Conservation (phyloP, 2,888 invertebrate genomes). For the Perizoma flavofasciatum region DNA sequence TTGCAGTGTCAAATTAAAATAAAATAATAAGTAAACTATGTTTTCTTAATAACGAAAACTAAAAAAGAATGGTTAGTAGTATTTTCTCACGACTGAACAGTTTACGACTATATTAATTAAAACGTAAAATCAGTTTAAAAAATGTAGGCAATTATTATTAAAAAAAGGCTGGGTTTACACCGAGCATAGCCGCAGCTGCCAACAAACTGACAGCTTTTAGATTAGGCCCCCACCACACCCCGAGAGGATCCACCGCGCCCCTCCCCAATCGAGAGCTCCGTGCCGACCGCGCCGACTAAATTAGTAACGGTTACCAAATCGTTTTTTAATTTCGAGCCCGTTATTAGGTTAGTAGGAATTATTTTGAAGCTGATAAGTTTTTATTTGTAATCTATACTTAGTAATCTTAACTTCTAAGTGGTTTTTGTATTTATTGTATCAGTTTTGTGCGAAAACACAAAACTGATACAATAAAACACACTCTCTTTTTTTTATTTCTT, state of each 20-base stretch:
- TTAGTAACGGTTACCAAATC: conserved; percentile 82
- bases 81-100: no score
- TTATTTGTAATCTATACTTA: no score
- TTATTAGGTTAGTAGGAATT: conserved; percentile 65
- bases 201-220: conserved; percentile 80
- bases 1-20: conserved; percentile 57
- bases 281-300: conserved; percentile 67
- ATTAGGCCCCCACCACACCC: conserved; percentile 65
- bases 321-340: conserved; percentile 78
- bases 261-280: conserved; percentile 76
- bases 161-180: conserved; percentile 64
- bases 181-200: conserved; percentile 76
- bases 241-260: conserved; percentile 54
- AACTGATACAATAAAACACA: no score
- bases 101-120: conserved; percentile 28
- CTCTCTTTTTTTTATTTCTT: no score
- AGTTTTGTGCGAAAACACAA: no score
- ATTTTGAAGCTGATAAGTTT: conserved; percentile 48
- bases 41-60: no score
- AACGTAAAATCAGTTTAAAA: background rate
- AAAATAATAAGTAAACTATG: conserved; percentile 7
- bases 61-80: no score
- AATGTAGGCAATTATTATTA: conserved; percentile 8
- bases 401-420: conserved; percentile 28
- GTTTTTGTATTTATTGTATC: conserved; percentile 4